Evolutionary conservation across 2,113 vertebrate species (phyloP).

Genomic region (Antechinus stuartii): DNA sequence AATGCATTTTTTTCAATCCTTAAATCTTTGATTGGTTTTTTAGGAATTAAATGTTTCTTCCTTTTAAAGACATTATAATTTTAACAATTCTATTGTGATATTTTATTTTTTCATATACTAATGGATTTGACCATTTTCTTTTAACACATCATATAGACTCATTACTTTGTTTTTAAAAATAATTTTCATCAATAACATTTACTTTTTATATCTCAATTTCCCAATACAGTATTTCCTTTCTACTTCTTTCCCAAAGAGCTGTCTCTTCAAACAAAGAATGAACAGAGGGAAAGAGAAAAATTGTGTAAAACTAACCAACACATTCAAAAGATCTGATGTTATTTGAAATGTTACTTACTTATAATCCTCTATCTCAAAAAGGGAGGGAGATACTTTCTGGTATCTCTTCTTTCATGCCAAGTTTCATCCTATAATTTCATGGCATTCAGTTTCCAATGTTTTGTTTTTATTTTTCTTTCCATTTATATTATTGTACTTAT

Average conservation of each 20-base stretch:
- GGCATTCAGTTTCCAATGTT: neutral
- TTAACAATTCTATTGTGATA: conserved; percentile 12
- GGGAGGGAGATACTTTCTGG: neutral
- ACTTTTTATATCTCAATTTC: neutral
- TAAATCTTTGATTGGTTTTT: conserved; percentile 37
- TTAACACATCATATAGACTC: neutral
- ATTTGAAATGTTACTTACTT: neutral
- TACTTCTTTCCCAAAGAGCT: neutral
- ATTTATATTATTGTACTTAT: neutral
- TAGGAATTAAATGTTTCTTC: conserved; percentile 3
- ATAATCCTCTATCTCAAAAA: neutral
- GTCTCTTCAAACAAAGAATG: neutral
- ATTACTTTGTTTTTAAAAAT: neutral
- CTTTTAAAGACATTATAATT: conserved; percentile 7
- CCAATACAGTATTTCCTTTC: neutral
- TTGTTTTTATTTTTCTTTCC: neutral
- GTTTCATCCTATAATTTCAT: neutral
- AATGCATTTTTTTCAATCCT: neutral
- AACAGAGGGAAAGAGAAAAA: neutral
- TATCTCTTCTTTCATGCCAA: neutral
- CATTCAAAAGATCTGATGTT: neutral
- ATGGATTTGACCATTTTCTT: conserved; percentile 52
- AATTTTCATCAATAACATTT: neutral
- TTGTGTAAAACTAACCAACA: neutral
- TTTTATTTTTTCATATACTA: conserved; percentile 1